Conservation (phyloP, 2,888 invertebrate genomes). For the Odontothrips loti region DNA sequence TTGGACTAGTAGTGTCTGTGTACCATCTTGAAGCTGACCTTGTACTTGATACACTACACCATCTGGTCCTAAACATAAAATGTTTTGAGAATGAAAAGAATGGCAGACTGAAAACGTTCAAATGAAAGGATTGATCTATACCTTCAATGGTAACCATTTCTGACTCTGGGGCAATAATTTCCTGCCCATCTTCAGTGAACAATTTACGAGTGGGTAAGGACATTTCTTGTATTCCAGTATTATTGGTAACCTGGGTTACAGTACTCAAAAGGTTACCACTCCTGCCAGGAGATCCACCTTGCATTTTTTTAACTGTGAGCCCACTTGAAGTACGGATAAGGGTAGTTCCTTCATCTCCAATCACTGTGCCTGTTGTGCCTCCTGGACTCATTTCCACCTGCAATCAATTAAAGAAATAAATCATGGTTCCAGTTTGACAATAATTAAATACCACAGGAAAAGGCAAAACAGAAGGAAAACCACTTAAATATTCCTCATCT, state of each 20-base stretch:
- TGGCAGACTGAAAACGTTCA: not conserved
- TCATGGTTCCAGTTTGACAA: not conserved
- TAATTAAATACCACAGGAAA: constrained; percentile 31
- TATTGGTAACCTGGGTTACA: not conserved
- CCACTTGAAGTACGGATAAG: not conserved
- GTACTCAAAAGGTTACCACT: not conserved
- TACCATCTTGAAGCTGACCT: constrained; percentile 58
- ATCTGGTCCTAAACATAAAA: constrained; percentile 50
- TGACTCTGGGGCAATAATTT: not conserved
- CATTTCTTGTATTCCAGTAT: not conserved
- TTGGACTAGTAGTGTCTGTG: constrained; percentile 60
- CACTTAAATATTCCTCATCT: constrained; percentile 28
- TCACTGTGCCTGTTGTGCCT: constrained; percentile 59
- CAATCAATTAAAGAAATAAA: constrained; percentile 7
- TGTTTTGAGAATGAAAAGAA: not conserved
- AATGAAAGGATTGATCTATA: not conserved
- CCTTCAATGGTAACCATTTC: constrained; percentile 10
- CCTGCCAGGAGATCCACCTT: not conserved
- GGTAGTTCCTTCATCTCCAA: constrained; percentile 19
- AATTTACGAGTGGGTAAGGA: constrained; percentile 30
- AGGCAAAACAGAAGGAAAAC: constrained; percentile 28
- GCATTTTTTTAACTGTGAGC: not conserved
- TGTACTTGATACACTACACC: constrained; percentile 70
- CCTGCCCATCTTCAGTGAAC: constrained; percentile 28
- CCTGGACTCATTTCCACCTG: constrained; percentile 57